phyloP scores from a whole-genome alignment of 2,888 invertebrate species.

The Seira musarum region DNA sequence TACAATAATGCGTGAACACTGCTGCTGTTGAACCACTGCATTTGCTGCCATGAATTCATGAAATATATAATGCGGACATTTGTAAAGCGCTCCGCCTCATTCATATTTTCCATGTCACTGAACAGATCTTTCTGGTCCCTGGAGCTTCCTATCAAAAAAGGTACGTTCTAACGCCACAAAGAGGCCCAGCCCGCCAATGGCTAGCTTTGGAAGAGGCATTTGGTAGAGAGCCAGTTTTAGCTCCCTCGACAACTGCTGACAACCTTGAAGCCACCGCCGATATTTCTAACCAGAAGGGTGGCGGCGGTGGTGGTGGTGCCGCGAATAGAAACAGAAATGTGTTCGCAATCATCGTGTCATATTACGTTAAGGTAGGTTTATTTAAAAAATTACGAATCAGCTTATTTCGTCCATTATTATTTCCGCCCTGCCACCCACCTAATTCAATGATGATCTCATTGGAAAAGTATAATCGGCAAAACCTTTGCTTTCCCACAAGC shows the following conservation, averaged over 20 bases:
- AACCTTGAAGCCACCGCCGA: conserved; percentile 55
- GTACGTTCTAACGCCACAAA: conserved; percentile 63
- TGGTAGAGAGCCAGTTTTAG: conserved; percentile 72
- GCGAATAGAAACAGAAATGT: conserved; percentile 76
- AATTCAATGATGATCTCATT: no score
- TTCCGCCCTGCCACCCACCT: no score
- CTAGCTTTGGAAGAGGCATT: conserved; percentile 72
- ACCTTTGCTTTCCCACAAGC: no score
- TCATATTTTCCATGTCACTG: not conserved
- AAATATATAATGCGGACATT: no score
- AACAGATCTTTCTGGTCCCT: conserved; percentile 66
- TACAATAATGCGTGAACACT: no score
- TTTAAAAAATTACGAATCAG: no score
- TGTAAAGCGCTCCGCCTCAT: conserved; percentile 10
- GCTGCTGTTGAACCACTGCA: conserved; percentile 16
- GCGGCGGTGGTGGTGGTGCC: no score
- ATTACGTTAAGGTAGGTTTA: conserved; percentile 92
- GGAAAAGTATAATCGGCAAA: no score
- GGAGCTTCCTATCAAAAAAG: conserved; percentile 68
- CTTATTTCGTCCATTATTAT: no score
- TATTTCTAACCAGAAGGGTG: conserved; percentile 42
- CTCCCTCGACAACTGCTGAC: conserved; percentile 67
- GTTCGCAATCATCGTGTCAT: conserved; percentile 92
- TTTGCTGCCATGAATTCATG: conserved; percentile 20
- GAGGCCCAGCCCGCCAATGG: conserved; percentile 69